Evolutionary conservation across 1,140 invertebrate genomes (phyloP), one percentile per base, ranked within the genome.

Genomic region (Drosophila pallidifrons): DNA sequence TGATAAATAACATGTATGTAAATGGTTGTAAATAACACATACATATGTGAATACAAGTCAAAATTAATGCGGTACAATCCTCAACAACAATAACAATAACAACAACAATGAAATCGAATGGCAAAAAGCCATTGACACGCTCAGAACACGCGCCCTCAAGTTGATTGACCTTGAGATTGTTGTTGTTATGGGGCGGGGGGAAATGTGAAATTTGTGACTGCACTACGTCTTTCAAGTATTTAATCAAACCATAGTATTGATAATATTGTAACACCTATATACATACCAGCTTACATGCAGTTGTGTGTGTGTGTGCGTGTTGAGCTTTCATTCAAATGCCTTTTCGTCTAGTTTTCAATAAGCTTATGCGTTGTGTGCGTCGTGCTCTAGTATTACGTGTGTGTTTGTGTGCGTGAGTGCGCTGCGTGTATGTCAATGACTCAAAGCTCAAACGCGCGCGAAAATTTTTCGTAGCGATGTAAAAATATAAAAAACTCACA

Each of bases 371-470:
- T 3, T 46, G 58, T 46, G 58, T 32, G 32, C 32, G 32, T 59
- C 30, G 43, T 43, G 52, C 59, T 60, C 11, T 43, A 13, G 15
- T 52, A 10, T 61, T n/a, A 41, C 35, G 55, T 47, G 4, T 51
- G 52, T 63, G 58, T 63, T 4, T 49, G 46, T 70, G 30, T 59
- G 55, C 41, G 6, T 57, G 52, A 49, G 43, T 64, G 52, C 15
- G 10, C 51, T 51, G 63, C 25, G 20, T 66, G 46, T 25, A 25
- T 75, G 72, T 68, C 63, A 73, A 66, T 77, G 69, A 77, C 75
- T 77, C 63, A 77, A 77, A 77, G 55, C 63, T 72, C 47, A 73
- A 76, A 76, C 74, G 74, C 69, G 75, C 75, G 75, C 75, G 69
- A n/a, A 73, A 77, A 73, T 41, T 61, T 46, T 75, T 47, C 58